Conservation (phyloP, 2,113 vertebrate genomes). For the Solea senegalensis region DNA sequence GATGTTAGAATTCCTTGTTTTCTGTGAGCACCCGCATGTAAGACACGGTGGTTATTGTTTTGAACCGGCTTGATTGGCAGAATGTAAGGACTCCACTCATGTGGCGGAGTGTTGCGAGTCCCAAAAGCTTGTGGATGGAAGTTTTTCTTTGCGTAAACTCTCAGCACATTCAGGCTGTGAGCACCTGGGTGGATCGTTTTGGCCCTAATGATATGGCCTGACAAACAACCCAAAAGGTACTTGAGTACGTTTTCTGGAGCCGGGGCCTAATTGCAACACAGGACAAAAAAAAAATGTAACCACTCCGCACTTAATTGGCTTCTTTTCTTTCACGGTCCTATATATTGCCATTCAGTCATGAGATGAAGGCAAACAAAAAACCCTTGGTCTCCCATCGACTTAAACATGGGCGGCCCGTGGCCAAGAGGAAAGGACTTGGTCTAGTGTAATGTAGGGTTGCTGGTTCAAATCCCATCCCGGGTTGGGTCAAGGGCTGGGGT, state of each 20-base stretch:
- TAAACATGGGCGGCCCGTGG: conserved; percentile 33
- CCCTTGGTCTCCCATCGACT: conserved; percentile 76
- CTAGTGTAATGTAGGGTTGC: too few species aligned
- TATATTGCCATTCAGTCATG: conserved; percentile 77
- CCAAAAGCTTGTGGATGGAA: conserved; percentile 35
- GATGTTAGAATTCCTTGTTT: conserved; percentile 32
- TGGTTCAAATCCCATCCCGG: too few species aligned
- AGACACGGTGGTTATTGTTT: conserved; percentile 43
- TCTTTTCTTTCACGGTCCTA: conserved; percentile 78
- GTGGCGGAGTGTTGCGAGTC: conserved; percentile 42
- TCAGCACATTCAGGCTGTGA: conserved; percentile 64
- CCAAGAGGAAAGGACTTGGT: too few species aligned
- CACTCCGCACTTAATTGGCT: conserved; percentile 77
- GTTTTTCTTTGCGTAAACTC: conserved; percentile 67
- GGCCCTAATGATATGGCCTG: conserved; percentile 78
- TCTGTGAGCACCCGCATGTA: conserved; percentile 25
- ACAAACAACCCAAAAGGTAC: conserved; percentile 77
- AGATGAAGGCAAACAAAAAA: conserved; percentile 83
- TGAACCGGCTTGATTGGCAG: conserved; percentile 50
- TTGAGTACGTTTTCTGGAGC: conserved; percentile 72
- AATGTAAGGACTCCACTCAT: conserved; percentile 60
- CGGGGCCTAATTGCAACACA: conserved; percentile 75
- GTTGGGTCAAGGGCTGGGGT: too few species aligned
- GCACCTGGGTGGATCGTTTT: conserved; percentile 76
- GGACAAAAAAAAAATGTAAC: conserved; percentile 80